These are phyloP conservation scores for Eretmocerus hayati DNA, from an alignment of 2,888 invertebrate species.

Conservation along the genomic window DNA sequence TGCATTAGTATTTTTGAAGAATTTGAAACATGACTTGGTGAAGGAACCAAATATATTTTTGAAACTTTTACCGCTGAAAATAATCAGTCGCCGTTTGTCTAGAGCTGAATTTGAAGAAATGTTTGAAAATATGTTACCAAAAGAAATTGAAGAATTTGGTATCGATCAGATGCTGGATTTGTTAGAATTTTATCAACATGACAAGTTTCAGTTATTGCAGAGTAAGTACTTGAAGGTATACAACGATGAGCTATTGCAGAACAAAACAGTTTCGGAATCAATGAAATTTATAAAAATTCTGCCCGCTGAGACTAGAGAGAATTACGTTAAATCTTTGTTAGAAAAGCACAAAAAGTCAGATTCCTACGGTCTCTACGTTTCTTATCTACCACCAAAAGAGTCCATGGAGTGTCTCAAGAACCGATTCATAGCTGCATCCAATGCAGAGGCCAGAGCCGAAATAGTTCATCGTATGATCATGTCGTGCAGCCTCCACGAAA, in stretches of 20 bases:
- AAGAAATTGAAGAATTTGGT: background rate
- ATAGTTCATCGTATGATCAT: conserved; percentile 29
- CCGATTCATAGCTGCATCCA: background rate
- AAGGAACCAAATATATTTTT: conserved; percentile 9
- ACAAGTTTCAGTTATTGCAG: conserved; percentile 6
- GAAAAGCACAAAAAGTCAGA: background rate
- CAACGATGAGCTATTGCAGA: conserved; percentile 1
- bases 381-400: conserved; percentile 3
- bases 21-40: conserved; percentile 3
- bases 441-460: background rate
- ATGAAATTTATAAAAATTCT: background rate
- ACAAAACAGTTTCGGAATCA: background rate
- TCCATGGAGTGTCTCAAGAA: background rate
- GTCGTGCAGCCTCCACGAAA: conserved; percentile 36
- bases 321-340: background rate
- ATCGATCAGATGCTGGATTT: conserved; percentile 3
- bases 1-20: conserved; percentile 5
- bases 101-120: conserved; percentile 3
- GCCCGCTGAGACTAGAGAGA: background rate
- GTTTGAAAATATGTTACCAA: conserved; percentile 12
- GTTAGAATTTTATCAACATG: conserved; percentile 6
- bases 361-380: background rate
- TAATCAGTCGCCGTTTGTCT: background rate
- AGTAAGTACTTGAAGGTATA: conserved; percentile 9
- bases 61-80: conserved; percentile 9